Evolutionary conservation across 2,113 vertebrate species (phyloP).

Genomic region (western clawed frog (Xenopus tropicalis)): UCB_Xtro_10.0 CM004444.2:33698001-33698500

Average conservation of each 20-base stretch:
- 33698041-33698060: too few relatives aligned
- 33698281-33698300: constrained; percentile 26
- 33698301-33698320: constrained; percentile 35
- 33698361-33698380: constrained; percentile 56
- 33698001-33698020: too few relatives aligned
- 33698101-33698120: too few relatives aligned
- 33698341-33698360: constrained; percentile 24
- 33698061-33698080: too few relatives aligned
- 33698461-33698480: constrained; percentile 80
- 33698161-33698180: background rate
- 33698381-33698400: constrained; percentile 51
- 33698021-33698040: too few relatives aligned
- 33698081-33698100: too few relatives aligned
- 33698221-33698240: constrained; percentile 19
- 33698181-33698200: background rate
- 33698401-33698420: constrained; percentile 68
- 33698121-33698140: too few relatives aligned
- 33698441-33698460: constrained; percentile 77
- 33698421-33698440: constrained; percentile 70
- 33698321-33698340: constrained; percentile 21
- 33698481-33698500: constrained; percentile 76
- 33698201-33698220: constrained; percentile 13
- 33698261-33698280: constrained; percentile 38
- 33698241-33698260: constrained; percentile 41
- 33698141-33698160: too few relatives aligned